Percentiles rank a stretch among this genome's conserved stretches.
phyloP scores from a whole-genome alignment of 2,888 invertebrate species.

The Clistopyga incitator region DNA sequence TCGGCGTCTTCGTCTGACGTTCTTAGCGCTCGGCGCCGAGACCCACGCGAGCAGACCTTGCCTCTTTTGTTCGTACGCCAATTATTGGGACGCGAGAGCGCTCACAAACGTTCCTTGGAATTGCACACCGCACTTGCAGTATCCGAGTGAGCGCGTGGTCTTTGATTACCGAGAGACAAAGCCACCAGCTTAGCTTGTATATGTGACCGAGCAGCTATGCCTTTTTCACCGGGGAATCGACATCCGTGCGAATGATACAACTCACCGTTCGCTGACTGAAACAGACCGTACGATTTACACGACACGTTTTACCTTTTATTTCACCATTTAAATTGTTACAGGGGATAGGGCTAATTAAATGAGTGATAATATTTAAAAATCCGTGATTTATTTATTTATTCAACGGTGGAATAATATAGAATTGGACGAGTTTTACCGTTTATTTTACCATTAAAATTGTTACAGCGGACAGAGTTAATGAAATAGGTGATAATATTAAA shows the following conservation, averaged over 20 bases:
- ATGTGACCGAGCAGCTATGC: conserved; percentile 17
- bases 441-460: no score
- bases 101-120: conserved; percentile 30
- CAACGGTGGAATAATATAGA: no score
- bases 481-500: no score
- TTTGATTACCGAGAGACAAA: conserved; percentile 50
- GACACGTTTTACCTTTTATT: conserved; percentile 16
- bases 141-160: conserved; percentile 17
- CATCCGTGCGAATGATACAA: conserved; percentile 32
- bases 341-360: background rate
- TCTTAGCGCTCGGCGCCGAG: conserved; percentile 11
- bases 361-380: background rate
- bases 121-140: conserved; percentile 17
- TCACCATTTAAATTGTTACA: conserved; percentile 37
- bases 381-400: no score
- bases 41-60: conserved; percentile 19
- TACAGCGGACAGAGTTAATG: no score
- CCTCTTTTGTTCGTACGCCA: conserved; percentile 62
- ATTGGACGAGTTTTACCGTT: no score
- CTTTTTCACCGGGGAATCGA: conserved; percentile 14
- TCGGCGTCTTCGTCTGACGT: conserved; percentile 43
- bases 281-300: conserved; percentile 13
- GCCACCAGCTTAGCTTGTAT: background rate
- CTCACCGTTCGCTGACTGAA: conserved; percentile 2
- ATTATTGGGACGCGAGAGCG: conserved; percentile 54